Evolutionary conservation across 2,113 vertebrate genomes (phyloP).

Genomic region (Lepus timidus): DNA sequence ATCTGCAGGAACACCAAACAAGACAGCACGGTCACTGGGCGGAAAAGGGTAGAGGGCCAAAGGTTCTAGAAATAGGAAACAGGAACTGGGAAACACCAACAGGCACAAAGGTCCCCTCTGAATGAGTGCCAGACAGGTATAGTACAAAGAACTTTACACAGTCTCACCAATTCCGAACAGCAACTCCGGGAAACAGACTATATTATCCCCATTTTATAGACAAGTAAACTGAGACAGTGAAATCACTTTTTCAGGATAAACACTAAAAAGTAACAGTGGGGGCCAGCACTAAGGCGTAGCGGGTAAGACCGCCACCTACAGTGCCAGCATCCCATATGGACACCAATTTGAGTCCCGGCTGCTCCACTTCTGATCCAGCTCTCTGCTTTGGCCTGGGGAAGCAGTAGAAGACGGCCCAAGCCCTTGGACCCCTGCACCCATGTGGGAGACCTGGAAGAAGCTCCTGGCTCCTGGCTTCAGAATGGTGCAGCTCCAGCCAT

Average conservation of each 20-base stretch:
- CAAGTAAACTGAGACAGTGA: slow-evolving; percentile 32
- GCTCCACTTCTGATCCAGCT: too few species aligned
- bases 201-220: background rate
- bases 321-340: too few species aligned
- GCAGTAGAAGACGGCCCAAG: too few species aligned
- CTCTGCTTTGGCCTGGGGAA: too few species aligned
- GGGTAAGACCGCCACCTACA: too few species aligned
- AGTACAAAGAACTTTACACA: background rate
- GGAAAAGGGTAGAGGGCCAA: background rate
- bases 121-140: background rate
- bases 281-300: too few species aligned
- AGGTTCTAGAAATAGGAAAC: background rate
- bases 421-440: too few species aligned
- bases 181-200: background rate
- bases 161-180: background rate
- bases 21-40: background rate
- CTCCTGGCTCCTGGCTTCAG: too few species aligned
- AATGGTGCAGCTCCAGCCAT: too few species aligned
- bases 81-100: background rate
- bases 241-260: background rate
- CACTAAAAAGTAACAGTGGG: background rate
- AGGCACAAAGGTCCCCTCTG: background rate
- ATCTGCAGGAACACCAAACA: slow-evolving; percentile 88
- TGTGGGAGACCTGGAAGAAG: too few species aligned
- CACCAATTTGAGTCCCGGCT: too few species aligned